phyloP scores from a whole-genome alignment of 2,888 invertebrate species.

The Drosophila putrida region DNA sequence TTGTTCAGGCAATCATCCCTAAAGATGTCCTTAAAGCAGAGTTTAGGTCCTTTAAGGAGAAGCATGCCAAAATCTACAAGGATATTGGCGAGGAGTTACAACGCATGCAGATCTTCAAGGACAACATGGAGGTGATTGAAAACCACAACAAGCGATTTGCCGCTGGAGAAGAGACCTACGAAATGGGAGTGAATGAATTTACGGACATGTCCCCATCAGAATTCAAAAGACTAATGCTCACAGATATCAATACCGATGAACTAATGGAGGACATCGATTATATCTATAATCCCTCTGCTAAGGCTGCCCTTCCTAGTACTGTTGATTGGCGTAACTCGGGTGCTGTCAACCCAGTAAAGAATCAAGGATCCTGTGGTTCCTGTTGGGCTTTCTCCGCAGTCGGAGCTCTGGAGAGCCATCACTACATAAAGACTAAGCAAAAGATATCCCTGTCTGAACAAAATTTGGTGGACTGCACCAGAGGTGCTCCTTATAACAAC shows the following conservation, averaged over 20 bases:
- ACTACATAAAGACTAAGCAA: background rate
- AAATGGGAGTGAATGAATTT: slow-evolving; percentile 92
- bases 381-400: slow-evolving; percentile 25
- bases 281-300: background rate
- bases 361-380: slow-evolving; percentile 11
- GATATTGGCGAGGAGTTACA: background rate
- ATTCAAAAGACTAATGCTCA: slow-evolving; percentile 85
- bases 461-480: slow-evolving; percentile 91
- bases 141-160: slow-evolving; percentile 91
- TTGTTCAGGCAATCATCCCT: background rate
- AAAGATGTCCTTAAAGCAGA: background rate
- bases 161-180: slow-evolving; percentile 88
- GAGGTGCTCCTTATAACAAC: slow-evolving; percentile 88
- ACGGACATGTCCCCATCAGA: slow-evolving; percentile 94
- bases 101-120: slow-evolving; percentile 6
- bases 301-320: background rate
- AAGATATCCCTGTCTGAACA: slow-evolving; percentile 86
- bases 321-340: slow-evolving; percentile 34
- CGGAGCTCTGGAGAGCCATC: slow-evolving; percentile 20
- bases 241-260: background rate
- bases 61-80: slow-evolving; percentile 4
- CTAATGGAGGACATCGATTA: background rate
- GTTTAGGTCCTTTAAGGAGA: slow-evolving; percentile 1
- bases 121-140: slow-evolving; percentile 6
- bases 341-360: slow-evolving; percentile 26